Percentiles rank a stretch among this genome's conserved stretches.
These are phyloP conservation scores for Pelvicachromis taeniatus DNA, from an alignment of 2,113 vertebrate species.

Conservation along the genomic window DNA sequence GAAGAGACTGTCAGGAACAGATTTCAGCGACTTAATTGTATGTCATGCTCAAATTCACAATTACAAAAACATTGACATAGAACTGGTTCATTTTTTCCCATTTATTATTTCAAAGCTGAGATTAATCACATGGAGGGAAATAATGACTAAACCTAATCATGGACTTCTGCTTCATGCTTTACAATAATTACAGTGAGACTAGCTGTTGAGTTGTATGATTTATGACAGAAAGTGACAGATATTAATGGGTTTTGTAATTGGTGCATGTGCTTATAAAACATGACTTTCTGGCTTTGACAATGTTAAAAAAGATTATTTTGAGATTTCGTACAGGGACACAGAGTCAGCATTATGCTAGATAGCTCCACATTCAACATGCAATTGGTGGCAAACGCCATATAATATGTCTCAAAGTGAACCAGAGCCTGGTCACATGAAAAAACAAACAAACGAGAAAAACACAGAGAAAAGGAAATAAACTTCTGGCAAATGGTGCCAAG, in stretches of 20 bases:
- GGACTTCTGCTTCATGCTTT: slow-evolving; percentile 71
- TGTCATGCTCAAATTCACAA: slow-evolving; percentile 62
- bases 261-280: slow-evolving; percentile 73
- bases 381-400: neutral
- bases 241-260: slow-evolving; percentile 79
- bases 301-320: neutral
- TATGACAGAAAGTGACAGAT: slow-evolving; percentile 75
- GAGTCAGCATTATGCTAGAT: neutral
- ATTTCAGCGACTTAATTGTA: slow-evolving; percentile 51
- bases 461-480: neutral
- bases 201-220: slow-evolving; percentile 69
- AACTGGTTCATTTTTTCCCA: slow-evolving; percentile 64
- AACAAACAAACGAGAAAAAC: neutral
- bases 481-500: neutral
- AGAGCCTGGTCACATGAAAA: neutral
- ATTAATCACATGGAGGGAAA: slow-evolving; percentile 69
- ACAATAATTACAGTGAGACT: slow-evolving; percentile 73
- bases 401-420: neutral
- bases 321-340: neutral
- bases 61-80: slow-evolving; percentile 58
- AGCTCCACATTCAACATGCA: neutral
- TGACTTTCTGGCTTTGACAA: slow-evolving; percentile 57
- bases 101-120: slow-evolving; percentile 71
- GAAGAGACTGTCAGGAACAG: slow-evolving; percentile 42
- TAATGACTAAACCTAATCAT: slow-evolving; percentile 76